Evolutionary conservation across 2,113 vertebrate genomes (phyloP), one percentile per base, ranked within the genome.

Genomic region (Notarius lentiginosus): DNA sequence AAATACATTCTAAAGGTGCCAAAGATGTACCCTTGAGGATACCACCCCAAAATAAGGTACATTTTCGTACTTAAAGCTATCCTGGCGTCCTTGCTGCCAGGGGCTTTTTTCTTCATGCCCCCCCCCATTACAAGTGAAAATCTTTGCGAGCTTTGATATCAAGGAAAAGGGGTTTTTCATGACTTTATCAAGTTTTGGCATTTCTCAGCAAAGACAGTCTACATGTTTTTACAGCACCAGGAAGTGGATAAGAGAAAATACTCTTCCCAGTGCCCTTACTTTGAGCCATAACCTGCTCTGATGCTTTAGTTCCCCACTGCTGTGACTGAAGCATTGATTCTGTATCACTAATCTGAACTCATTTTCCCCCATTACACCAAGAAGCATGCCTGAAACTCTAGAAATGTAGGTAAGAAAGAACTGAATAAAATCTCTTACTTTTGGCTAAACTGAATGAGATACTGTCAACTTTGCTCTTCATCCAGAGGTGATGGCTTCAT

Each of bases 401-500:
- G 80, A 93, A 91, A 83, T 75, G 86, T 77, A 88, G 89, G 86
- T 83, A 49, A 53, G 41, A 88, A 90, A 90, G 88, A 81, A 86
- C 27, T 34, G 22, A 72, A 85, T 15, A 58, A 20, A 73, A 61
- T 72, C 51, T 88, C 86, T 70, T 86, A 61, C 89, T 88, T 72
- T 65, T 86, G 82, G 83, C 81, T 66, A 79, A 87, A 63, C n/a
- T 27, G 58, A 80, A 79, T 53, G 56, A 34, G 79, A 47, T 24
- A 41, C 27, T 7, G 66, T 61, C 55, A 10, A 27, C 49, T 22
- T 63, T 56, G 27, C 53, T 70, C 14, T 11, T 17, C 72, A 82
- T 60, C 55, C 10, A 15, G 10, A 53, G 18, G 41, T 55, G 55
- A 55, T 47, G 27, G 41, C 58, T 76, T 61, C 12, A 75, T 83